Evolutionary conservation across 2,888 invertebrate genomes (phyloP), one percentile per base, ranked within the genome.

Genomic region (Ochropleura leucogaster): DNA sequence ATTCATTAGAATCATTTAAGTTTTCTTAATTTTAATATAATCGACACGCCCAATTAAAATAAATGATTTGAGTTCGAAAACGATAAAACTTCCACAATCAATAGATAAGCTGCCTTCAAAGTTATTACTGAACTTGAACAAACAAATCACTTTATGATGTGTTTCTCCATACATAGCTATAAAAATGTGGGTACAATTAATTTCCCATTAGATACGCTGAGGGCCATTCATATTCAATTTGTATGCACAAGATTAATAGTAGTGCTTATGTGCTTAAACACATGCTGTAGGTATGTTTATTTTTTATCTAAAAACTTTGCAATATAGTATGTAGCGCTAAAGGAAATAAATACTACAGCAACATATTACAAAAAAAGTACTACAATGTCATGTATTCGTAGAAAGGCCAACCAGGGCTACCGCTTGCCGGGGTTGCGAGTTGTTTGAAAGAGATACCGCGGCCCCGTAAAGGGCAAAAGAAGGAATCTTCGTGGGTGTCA

Each of bases 171-270:
- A 64, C 63, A 70, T 68, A 62, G 67, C 46, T 49, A 82, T 80
- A 82, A 84, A 83, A 84, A 82, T 64, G 73, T 64, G 44, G 44
- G 53, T 67, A 64, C 75, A 77, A 84, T 85, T 85, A 85, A 84
- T 83, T 72, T 18, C 64, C 53, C 80, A 85, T 85, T 85, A 84
- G 85, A 65, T 51, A 77, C 68, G 73, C 69, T n/a, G 68, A 74
- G 78, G 73, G 59, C 49, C 55, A 84, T 85, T 82, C 76, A 82
- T 85, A 84, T 79, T 78, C 84, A 80, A 84, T 85, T 78, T 82
- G 77, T 72, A 53, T 60, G 55, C 18, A 82, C 69, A 74, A 74
- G 67, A 84, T 84, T 82, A 78, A 75, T 84, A 71, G 74, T 55
- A 5, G 9, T 51, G 57, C 30, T 60, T 53, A 68, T 71, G 51